phyloP scores from a whole-genome alignment of 1,140 invertebrate species.

The Lucilia sericata region DNA sequence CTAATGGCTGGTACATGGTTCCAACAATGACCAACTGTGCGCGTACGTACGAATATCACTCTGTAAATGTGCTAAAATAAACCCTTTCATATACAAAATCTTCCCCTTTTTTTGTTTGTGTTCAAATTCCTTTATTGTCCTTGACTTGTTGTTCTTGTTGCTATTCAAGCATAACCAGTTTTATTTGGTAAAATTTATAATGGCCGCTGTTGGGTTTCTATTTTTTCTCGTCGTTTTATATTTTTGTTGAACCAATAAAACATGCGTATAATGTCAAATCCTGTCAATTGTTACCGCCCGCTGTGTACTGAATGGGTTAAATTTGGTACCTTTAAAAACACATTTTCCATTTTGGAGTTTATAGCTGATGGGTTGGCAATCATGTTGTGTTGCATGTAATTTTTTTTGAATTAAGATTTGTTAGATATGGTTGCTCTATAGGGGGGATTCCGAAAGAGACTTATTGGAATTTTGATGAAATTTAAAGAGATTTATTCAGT shows the following conservation, averaged over 20 bases:
- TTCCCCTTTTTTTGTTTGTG: background rate
- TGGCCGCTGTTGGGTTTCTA: slow-evolving; percentile 19
- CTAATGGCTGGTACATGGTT: background rate
- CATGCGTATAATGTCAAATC: slow-evolving; percentile 18
- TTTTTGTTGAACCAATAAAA: slow-evolving; percentile 22
- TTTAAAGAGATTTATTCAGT: background rate
- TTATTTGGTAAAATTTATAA: slow-evolving; percentile 39
- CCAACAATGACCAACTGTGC: slow-evolving; percentile 24
- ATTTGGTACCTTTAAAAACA: background rate
- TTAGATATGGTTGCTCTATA: background rate
- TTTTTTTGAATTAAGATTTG: background rate
- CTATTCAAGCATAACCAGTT: slow-evolving; percentile 19
- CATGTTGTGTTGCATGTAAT: background rate
- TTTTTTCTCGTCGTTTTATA: background rate
- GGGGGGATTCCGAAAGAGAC: background rate
- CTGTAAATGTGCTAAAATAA: slow-evolving; percentile 19
- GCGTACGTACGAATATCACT: background rate
- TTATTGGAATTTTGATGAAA: background rate
- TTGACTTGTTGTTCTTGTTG: background rate
- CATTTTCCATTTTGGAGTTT: background rate
- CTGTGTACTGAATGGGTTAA: slow-evolving; percentile 32
- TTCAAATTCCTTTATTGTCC: slow-evolving; percentile 32
- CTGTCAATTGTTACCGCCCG: background rate
- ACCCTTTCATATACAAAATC: background rate
- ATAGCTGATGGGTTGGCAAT: background rate